Evolutionary conservation across 2,888 invertebrate genomes (phyloP), one percentile per base, ranked within the genome.

Genomic region (Laothoe populi): DNA sequence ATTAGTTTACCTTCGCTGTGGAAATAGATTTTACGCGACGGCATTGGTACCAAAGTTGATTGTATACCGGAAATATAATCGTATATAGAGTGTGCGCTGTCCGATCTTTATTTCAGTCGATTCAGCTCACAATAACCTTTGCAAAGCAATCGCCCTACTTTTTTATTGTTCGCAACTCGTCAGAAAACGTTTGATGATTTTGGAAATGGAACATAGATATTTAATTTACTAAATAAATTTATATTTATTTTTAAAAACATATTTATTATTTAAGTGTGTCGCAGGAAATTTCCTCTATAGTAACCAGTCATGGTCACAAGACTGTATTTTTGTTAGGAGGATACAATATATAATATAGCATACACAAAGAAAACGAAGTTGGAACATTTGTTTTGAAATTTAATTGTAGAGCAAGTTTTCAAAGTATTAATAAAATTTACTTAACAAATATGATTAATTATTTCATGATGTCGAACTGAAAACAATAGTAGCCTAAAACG

Each of bases 1-100:
- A n/a, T 26, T 35, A 16, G 16, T 16, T 53, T 53, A 19, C 53
- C 53, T 53, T 53, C 53, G 35, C 31, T 35, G 19, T 53, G 19
- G 31, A 53, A 53, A 53, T 53, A 53, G 53, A 53, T 35, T 53
- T 53, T 35, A 53, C 19, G 11, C 19, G 53, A 53, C 35, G 53
- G 53, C 53, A 35, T 53, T 53, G 31, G 53, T 53, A 35, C 35
- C 31, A 16, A 49, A 48, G 1, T 19, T 44, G 19, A 19, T 53
- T 19, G 31, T 53, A 49, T 49, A 53, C 53, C 31, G 53, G 53
- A 53, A 53, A 53, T 35, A 53, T 53, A 53, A 35, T 35, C 19
- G 53, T 53, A 35, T 21, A 35, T 35, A 4, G 53, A 53, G 53
- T 53, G 53, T 35, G 35, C n/a, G 53, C 8, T 53, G n/a, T 31